These are phyloP conservation scores for Whitmania pigra DNA, from an alignment of 1,140 invertebrate genomes.

Conservation along the genomic window DNA sequence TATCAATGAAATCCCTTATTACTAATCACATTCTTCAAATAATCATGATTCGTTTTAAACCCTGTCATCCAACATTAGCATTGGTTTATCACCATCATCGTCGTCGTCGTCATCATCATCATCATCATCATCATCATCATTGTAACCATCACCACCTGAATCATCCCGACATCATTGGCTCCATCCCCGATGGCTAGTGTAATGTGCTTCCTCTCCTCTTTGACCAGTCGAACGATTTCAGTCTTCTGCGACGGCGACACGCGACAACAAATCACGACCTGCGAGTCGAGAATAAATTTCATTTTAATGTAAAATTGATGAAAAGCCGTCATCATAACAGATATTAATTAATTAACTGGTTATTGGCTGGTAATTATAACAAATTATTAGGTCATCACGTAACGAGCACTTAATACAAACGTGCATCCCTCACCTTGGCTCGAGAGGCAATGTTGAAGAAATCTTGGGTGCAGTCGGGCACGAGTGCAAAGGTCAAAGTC, in stretches of 20 bases:
- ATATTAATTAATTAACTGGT: no score
- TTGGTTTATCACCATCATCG: neutral
- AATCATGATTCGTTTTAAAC: neutral
- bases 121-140: neutral
- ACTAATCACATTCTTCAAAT: no score
- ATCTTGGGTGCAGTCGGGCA: conserved; percentile 75
- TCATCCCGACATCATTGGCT: conserved; percentile 99
- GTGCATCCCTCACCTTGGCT: no score
- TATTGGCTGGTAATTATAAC: no score
- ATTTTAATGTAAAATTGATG: no score
- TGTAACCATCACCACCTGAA: conserved; percentile 51
- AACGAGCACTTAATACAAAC: no score
- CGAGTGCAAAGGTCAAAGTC: conserved; percentile 84
- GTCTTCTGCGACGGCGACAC: conserved; percentile 92
- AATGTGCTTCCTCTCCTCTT: conserved; percentile 65
- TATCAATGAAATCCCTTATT: no score
- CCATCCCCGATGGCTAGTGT: conserved; percentile 89
- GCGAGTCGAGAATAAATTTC: neutral
- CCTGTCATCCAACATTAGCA: neutral
- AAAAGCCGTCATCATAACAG: no score
- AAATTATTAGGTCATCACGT: no score
- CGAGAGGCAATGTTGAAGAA: conserved; percentile 78
- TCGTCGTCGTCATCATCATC: no score
- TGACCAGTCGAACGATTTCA: conserved; percentile 86
- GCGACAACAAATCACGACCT: conserved; percentile 29